Evolutionary conservation across 35 echinoderm and acorn worm species (phyloP).

Genomic region (Nesometra sesokonis): DNA sequence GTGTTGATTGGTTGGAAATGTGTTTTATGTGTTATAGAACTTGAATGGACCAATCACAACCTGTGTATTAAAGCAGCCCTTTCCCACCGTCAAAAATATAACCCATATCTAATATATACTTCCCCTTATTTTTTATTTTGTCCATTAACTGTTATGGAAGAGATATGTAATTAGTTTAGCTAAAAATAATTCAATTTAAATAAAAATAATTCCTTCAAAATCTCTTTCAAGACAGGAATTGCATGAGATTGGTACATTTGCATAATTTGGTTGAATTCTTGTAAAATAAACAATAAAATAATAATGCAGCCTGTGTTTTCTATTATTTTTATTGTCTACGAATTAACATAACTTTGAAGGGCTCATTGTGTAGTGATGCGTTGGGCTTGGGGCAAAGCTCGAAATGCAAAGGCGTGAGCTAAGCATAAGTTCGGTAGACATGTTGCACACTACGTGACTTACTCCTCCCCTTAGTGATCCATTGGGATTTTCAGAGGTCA

Average conservation of each 20-base stretch:
- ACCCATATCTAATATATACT: background rate
- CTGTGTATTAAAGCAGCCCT: background rate
- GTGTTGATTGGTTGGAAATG: background rate
- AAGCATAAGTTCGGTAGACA: too few species aligned
- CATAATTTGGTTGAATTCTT: background rate
- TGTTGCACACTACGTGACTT: too few species aligned
- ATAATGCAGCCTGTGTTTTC: background rate
- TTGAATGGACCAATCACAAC: background rate
- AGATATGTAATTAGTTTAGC: too few species aligned
- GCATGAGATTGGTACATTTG: background rate
- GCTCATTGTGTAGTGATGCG: too few species aligned
- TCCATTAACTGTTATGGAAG: background rate
- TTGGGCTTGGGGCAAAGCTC: too few species aligned
- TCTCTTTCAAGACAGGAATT: background rate
- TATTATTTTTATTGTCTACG: background rate
- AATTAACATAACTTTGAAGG: too few species aligned
- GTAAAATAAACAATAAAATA: background rate
- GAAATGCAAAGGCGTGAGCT: too few species aligned
- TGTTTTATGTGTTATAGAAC: background rate
- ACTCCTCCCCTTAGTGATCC: too few species aligned
- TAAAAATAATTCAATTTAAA: background rate
- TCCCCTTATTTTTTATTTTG: background rate
- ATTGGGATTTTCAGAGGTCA: too few species aligned
- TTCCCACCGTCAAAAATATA: background rate
- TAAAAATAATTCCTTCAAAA: background rate